A percentile compares a stretch with the other conserved stretches of the same genome.
These are phyloP conservation scores for Eurystomus glaucurus DNA, from an alignment of 2,797 vertebrate genomes.

Conservation along the genomic window DNA sequence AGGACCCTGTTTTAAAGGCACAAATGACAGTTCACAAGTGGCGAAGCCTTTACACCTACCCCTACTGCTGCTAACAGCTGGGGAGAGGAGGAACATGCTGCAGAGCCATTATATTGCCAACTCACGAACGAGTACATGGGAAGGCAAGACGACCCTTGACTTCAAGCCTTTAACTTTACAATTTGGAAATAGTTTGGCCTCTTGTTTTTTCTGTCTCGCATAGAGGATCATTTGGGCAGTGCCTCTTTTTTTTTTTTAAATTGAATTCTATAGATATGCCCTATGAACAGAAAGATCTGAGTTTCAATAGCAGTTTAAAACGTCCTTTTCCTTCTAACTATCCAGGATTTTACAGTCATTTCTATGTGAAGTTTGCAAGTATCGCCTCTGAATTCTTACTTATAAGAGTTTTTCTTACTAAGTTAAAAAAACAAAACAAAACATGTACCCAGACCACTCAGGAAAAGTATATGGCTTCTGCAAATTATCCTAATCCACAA, in stretches of 20 bases:
- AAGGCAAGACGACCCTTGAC: neutral
- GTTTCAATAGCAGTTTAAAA: neutral
- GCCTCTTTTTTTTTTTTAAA: neutral
- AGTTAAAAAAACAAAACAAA: neutral
- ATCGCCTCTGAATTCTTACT: neutral
- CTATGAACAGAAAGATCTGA: neutral
- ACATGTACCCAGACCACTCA: neutral
- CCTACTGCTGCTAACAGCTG: neutral
- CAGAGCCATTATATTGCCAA: neutral
- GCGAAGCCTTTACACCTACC: neutral
- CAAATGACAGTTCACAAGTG: neutral
- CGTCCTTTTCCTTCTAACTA: neutral
- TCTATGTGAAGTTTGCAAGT: neutral
- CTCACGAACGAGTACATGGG: accelerated
- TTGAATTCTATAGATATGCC: neutral
- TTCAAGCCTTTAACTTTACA: neutral
- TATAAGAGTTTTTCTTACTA: neutral
- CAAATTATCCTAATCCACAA: neutral
- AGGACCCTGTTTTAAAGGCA: neutral
- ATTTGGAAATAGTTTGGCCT: neutral
- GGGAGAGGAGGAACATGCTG: neutral
- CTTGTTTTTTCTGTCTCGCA: neutral
- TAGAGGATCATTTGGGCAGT: neutral
- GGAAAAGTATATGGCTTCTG: neutral
- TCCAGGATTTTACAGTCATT: neutral